Evolutionary conservation across 2,113 vertebrate genomes (phyloP), one percentile per base, ranked within the genome.

Genomic region (Peromyscus californicus): DNA sequence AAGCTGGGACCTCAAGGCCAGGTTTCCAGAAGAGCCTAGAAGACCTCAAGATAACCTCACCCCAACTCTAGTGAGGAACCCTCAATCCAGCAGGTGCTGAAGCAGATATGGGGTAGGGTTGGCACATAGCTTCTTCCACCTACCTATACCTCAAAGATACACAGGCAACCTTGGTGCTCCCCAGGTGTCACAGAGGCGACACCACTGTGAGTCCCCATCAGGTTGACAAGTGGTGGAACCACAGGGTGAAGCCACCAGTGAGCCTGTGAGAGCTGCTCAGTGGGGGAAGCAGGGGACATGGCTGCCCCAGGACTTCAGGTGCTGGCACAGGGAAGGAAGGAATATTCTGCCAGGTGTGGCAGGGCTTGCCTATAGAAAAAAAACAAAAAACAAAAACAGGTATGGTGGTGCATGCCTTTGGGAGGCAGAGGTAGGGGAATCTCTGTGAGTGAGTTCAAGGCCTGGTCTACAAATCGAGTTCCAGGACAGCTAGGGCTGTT

Each of bases 281-380:
- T 24, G 2, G 0, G 1, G 3, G 67, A 19, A 24, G 51, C 22
- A 51, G 51, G 57, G 22, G 9, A 33, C 69, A 36, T 0, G 5
- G 57, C 22, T 3, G 22, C 22, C 91, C 91, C 54, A 51, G 79
- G 42, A 26, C 42, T 33, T 51, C 22, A 42, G 91, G 11, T 13
- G 24, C 70, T 51, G 39, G 54, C 21, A 61, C 51, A 36, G 0
- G 5, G 78, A 19, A 63, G 5, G 78, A 29, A 63, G 51, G 22
- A 39, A 13, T 36, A 26, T 70, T 72, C 85, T 51, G 13, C 54
- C 59, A 31, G 7, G n/a, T 5, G 13, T 29, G 24, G 22, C 15
- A 17, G 4, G 36, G 65, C 69, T 29, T 10, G 9, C 33, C 67
- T 36, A 29, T 36, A 21, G 5, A 65, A 9, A 65, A 67, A 48